Evolutionary conservation across 2,113 vertebrate species (phyloP).

Genomic region (Nycticebus coucang): DNA sequence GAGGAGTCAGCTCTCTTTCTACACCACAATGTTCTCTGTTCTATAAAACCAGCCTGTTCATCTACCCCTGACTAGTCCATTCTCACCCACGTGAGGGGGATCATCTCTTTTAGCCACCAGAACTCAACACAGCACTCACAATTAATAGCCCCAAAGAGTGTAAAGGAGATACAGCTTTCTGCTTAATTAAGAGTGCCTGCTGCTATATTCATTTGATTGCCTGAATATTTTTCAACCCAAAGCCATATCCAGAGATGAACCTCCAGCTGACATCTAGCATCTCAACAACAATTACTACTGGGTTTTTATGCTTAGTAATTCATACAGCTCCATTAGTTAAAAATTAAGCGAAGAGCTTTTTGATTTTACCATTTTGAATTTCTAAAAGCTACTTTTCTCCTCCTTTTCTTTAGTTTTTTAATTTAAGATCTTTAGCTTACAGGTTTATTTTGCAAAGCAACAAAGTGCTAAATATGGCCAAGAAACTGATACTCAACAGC

Average conservation of each 20-base stretch:
- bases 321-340: not conserved
- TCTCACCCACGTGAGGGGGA: not conserved
- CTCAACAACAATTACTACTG: not conserved
- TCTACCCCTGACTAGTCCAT: not conserved
- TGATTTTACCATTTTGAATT: constrained; percentile 41
- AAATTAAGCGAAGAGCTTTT: constrained; percentile 21
- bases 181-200: not conserved
- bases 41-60: not conserved
- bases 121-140: not conserved
- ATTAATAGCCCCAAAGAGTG: constrained; percentile 39
- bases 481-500: not conserved
- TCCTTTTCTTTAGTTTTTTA: constrained; percentile 23
- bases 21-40: not conserved
- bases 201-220: not conserved
- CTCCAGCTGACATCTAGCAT: not conserved
- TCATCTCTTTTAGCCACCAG: constrained; percentile 25
- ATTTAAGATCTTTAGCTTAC: constrained; percentile 40
- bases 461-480: constrained; percentile 9
- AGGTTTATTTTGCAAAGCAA: not conserved
- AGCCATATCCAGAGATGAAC: not conserved
- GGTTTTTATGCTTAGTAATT: not conserved
- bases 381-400: constrained; percentile 22
- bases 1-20: not conserved
- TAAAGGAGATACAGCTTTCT: not conserved
- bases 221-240: not conserved